These are phyloP conservation scores for Lamellibrachia luymesi DNA, from an alignment of 1,140 invertebrate species.

Conservation along the genomic window DNA sequence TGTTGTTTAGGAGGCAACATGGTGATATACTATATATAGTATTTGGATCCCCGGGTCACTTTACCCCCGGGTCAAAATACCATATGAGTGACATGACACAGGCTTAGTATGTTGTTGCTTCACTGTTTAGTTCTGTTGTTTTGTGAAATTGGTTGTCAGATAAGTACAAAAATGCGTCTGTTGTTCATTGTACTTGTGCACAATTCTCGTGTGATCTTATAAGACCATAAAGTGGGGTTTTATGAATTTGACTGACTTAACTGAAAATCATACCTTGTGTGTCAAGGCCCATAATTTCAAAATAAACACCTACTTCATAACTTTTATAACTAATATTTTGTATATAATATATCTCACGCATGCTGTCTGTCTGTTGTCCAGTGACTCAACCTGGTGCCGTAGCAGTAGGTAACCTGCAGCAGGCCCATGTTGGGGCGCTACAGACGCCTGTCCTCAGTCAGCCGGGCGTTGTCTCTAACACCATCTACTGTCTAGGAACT, in stretches of 20 bases:
- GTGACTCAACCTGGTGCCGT: constrained; percentile 30
- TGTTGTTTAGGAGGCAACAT: no score
- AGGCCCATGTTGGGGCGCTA: constrained; percentile 32
- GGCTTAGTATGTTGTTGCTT: constrained; percentile 31
- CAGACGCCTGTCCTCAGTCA: constrained; percentile 26
- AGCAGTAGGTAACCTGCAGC: constrained; percentile 35
- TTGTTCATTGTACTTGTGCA: no score
- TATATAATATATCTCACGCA: background rate
- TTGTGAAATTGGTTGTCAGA: background rate
- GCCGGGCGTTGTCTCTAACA: constrained; percentile 17
- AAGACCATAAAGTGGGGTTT: no score
- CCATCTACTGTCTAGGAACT: constrained; percentile 3
- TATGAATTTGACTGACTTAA: no score
- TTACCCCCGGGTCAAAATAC: no score
- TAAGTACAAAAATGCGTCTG: background rate
- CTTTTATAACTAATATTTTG: no score
- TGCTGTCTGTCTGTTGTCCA: background rate
- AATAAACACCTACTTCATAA: no score
- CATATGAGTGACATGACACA: background rate
- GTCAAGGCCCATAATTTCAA: no score
- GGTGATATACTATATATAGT: no score
- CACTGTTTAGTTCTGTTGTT: background rate
- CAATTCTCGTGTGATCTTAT: no score
- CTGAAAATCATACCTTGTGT: no score
- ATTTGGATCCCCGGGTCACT: no score